These are phyloP conservation scores for Phalacrocorax pelagicus DNA, from an alignment of 2,113 vertebrate species.

Conservation along the genomic window DNA sequence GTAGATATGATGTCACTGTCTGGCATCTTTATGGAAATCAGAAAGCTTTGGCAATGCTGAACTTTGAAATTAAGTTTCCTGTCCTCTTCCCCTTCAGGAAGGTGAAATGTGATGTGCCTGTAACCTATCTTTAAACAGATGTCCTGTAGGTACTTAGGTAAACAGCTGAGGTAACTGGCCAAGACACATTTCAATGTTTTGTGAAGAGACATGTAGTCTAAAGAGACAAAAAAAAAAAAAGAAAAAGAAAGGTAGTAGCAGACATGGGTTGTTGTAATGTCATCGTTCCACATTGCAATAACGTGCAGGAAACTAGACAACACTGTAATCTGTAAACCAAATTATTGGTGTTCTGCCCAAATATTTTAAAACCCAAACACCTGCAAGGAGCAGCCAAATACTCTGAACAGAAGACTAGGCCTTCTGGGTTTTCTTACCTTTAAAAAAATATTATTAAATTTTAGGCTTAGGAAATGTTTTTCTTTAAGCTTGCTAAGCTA, in stretches of 20 bases:
- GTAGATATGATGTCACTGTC: slow-evolving; percentile 49
- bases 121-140: slow-evolving; percentile 26
- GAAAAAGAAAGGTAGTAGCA: neutral
- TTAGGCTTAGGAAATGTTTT: neutral
- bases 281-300: slow-evolving; percentile 32
- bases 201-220: neutral
- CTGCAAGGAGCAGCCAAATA: slow-evolving; percentile 18
- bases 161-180: neutral
- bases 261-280: neutral
- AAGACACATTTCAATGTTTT: slow-evolving; percentile 5
- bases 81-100: slow-evolving; percentile 19
- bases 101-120: neutral
- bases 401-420: neutral
- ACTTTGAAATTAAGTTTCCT: neutral
- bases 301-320: slow-evolving; percentile 33
- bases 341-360: slow-evolving; percentile 43
- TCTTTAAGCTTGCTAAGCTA: neutral
- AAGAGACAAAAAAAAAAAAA: neutral
- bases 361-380: slow-evolving; percentile 38
- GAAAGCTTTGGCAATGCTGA: neutral
- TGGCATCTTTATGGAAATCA: slow-evolving; percentile 36
- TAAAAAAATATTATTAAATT: neutral
- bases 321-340: slow-evolving; percentile 34
- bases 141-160: slow-evolving; percentile 5
- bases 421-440: neutral